Base-by-base conservation (phyloP, 2,113 vertebrate genomes). In the Microcebus jonahi region DNA sequence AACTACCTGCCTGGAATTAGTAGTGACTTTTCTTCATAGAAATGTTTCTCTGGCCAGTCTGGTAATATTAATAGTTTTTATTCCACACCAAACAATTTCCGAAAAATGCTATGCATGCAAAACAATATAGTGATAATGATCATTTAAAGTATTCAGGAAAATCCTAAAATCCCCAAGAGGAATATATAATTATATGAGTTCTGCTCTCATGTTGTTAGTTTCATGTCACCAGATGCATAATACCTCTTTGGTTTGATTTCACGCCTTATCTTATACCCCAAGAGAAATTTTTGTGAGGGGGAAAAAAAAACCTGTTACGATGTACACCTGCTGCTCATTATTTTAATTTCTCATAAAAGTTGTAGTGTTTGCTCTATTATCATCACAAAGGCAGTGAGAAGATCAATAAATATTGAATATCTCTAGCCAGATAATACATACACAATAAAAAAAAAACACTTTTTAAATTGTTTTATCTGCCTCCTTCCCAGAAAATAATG, bases 101-200 rank as follows among this genome's bases (percentile, higher is more conserved):
- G 95, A 90, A 61, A 96, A 90, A 67, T 63, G 83, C 91, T 96
- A 81, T 68, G 80, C 42, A 80, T 83, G 88, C 81, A 96, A 76
- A 94, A 96, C 48, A 91, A 81, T 94, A 90, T 76, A 27, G 96
- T 53, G 96, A 75, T 18, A 77, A 77, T 79, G 14, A 75, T 85
- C 91, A 91, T 97, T 97, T 96, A 94, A 97, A 96, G 92, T 95
- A 93, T 80, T 95, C 91, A 94, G 90, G 68, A 95, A 91, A 97
- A 97, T 95, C 71, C 81, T 90, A 95, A 86, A 97, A 96, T 79
- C 85, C 65, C 31, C 55, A 0, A 83, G 91, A 96, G 96, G 96
- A 91, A 97, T 88, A 97, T 86, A 50, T 53, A 88, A 83, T 94
- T 94, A 94, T n/a, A 42, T 27, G 57, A 80, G 59, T 89, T 96